These are phyloP conservation scores for Digitonthophagus gazella DNA, from an alignment of 2,888 invertebrate genomes.

Conservation along the genomic window DNA sequence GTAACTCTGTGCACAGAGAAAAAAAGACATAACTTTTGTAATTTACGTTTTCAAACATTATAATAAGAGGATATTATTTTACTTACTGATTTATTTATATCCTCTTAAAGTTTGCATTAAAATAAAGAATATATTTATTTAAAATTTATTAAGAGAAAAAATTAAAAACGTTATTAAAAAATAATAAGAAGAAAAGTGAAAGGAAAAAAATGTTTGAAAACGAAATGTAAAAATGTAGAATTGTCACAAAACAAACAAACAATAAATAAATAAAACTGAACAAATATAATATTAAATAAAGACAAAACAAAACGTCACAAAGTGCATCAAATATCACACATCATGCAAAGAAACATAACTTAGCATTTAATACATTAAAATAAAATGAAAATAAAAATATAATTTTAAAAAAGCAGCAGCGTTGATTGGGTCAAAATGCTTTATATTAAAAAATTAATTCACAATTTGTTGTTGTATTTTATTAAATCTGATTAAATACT, in stretches of 20 bases:
- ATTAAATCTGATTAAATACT: neutral
- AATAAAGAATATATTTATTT: neutral
- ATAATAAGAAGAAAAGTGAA: conserved; percentile 22
- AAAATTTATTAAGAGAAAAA: neutral
- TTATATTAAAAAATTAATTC: no score
- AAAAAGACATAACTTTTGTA: conserved; percentile 28
- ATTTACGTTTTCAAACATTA: conserved; percentile 20
- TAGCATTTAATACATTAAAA: neutral
- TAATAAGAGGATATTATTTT: neutral
- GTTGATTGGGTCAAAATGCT: no score
- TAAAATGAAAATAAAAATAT: neutral
- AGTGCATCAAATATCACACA: conserved; percentile 11
- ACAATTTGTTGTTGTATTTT: neutral
- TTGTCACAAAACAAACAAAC: conserved; percentile 25
- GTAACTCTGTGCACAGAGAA: conserved; percentile 47
- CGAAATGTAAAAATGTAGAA: conserved; percentile 21
- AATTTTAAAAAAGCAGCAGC: neutral
- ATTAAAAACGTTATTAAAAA: conserved; percentile 6
- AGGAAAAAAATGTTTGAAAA: conserved; percentile 21
- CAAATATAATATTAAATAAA: conserved; percentile 23
- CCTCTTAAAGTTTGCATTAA: neutral
- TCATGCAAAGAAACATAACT: neutral
- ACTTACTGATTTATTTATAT: neutral
- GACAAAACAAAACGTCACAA: conserved; percentile 11
- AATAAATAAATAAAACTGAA: conserved; percentile 1